Evolutionary conservation across 2,113 vertebrate species (phyloP), one percentile per base, ranked within the genome.

Genomic region (Hemiprocne comata): DNA sequence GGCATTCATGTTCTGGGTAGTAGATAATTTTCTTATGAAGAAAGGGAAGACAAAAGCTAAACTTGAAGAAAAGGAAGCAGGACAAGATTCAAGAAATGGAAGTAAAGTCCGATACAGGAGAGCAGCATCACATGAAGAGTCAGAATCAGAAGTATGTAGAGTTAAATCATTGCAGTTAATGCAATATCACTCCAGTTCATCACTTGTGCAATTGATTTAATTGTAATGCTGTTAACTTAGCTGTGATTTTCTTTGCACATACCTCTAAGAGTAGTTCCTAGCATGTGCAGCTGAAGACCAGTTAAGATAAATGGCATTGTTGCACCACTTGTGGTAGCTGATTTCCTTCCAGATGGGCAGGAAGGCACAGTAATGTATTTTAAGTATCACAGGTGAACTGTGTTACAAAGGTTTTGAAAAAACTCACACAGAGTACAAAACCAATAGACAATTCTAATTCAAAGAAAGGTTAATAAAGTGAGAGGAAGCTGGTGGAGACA

Each of bases 1-100:
- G 99, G 99, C 99, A 10, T 98, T 99, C 66, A 99, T 99, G 99
- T 99, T 99, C 96, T 99, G 99, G 99, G 99, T 99, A 82, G 99
- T 99, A 66, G 99, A 99, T 98, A 99, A 99, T 95, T 99, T 99
- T 95, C 98, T 99, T 82, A 99, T 99, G 99, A 99, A 99, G 97
- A 99, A 99, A 97, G 98, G 99, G 82, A 99, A 98, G 95, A 99
- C 99, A 98, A 99, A 99, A 99, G 99, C 99, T 96, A 99, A 99
- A 93, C 97, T 98, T 54, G 99, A 99, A 97, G 99, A 99, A 97
- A 98, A 99, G 79, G 98, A 98, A 95, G 97, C 95, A 51, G 98
- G 97, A 70, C 99, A 99, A 53, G 99, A 99, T 91, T 97, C 98
- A 4, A 98, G 99, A 80, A 99, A 99, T 26, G 99, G 98, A 94